A percentile compares a stretch with the other conserved stretches of the same genome.
Evolutionary conservation across 1,140 invertebrate species (phyloP).

Genomic region (Lordiphosa collinella): DNA sequence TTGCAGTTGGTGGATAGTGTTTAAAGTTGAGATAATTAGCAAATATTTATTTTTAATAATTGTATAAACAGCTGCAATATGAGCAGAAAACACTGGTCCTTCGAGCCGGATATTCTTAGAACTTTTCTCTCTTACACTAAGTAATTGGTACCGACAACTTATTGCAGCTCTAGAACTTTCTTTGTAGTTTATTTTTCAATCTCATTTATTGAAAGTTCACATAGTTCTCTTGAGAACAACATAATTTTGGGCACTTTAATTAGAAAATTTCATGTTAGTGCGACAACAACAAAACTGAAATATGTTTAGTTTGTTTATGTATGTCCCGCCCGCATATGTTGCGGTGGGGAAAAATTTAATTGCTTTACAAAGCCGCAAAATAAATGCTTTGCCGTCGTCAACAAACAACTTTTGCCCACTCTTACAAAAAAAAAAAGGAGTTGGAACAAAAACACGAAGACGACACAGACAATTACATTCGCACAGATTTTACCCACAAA

Average conservation of each 20-base stretch:
- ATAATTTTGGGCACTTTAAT: constrained; percentile 13
- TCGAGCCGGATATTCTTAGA: too few relatives aligned
- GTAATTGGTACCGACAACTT: too few relatives aligned
- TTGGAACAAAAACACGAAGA: constrained; percentile 33
- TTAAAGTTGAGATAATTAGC: too few relatives aligned
- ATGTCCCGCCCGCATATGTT: constrained; percentile 54
- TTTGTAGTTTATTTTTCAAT: too few relatives aligned
- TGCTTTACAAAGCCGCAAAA: constrained; percentile 71
- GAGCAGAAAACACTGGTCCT: too few relatives aligned
- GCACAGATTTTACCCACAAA: constrained; percentile 29
- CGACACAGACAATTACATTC: constrained; percentile 18
- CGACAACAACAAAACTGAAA: neutral
- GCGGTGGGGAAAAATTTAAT: constrained; percentile 55
- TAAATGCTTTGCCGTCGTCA: constrained; percentile 39
- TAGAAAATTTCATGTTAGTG: constrained; percentile 11
- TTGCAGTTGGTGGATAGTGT: too few relatives aligned
- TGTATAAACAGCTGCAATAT: too few relatives aligned
- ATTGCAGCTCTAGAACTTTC: too few relatives aligned
- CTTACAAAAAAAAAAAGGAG: constrained; percentile 9
- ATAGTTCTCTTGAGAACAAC: neutral
- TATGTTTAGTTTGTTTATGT: neutral
- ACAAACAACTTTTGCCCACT: constrained; percentile 13
- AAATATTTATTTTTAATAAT: too few relatives aligned
- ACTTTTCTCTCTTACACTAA: too few relatives aligned
- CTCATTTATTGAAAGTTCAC: too few relatives aligned